Evolutionary conservation across 2,797 vertebrate species (phyloP).

Genomic region (Mormyrops attenuatus): DNA sequence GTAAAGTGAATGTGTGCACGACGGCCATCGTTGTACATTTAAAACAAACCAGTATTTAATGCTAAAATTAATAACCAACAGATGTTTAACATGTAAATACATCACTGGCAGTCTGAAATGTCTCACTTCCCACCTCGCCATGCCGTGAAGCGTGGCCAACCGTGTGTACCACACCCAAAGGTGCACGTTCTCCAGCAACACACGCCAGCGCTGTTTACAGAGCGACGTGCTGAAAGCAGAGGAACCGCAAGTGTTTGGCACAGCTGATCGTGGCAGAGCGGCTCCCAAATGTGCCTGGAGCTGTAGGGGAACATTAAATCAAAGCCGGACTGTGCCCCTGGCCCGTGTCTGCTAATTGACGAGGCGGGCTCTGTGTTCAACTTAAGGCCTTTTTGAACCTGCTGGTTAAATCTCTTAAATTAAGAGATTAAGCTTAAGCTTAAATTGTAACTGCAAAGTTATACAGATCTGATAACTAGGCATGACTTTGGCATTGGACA

Average conservation of each 20-base stretch:
- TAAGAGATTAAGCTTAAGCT: too few species aligned
- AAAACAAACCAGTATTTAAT: not conserved
- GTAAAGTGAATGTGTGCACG: not conserved
- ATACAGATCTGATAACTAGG: not conserved
- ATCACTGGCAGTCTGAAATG: not conserved
- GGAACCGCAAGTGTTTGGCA: not conserved
- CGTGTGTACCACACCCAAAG: not conserved
- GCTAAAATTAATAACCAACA: not conserved
- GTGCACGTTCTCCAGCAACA: not conserved
- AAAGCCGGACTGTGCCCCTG: not conserved
- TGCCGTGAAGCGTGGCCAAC: not conserved
- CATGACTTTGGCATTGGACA: not conserved
- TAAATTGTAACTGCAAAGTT: not conserved
- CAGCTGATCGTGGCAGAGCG: not conserved
- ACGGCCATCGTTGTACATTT: not conserved
- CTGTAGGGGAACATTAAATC: conserved; percentile 8
- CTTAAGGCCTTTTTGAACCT: conserved; percentile 16
- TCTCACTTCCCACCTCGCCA: not conserved
- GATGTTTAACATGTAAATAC: not conserved
- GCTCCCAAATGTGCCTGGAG: not conserved
- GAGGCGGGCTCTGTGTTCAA: conserved; percentile 1
- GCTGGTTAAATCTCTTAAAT: conserved; percentile 29
- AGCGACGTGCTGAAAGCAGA: not conserved
- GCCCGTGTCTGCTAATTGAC: conserved; percentile 14
- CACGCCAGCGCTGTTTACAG: not conserved